Base-by-base conservation (phyloP, 2,113 vertebrate genomes). In the Malurus cyaneus region DNA sequence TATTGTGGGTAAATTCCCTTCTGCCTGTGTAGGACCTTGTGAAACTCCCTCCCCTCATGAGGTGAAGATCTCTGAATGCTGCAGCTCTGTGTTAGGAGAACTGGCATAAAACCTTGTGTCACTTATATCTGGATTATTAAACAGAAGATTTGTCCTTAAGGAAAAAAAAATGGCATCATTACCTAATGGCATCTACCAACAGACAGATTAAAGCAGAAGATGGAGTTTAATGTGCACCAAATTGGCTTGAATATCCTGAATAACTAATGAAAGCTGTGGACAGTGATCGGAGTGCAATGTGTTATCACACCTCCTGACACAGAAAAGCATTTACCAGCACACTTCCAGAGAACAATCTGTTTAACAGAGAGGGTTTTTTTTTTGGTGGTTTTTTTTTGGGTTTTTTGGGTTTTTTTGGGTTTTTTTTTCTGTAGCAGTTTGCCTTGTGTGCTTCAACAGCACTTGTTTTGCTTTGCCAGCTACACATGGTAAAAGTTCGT, bases 101-200 rank as follows among this genome's bases (percentile, higher is more conserved):
- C 0, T 44, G 10, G 13, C 31, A 24, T 2, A 32, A 25, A 31
- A 8, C 6, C 9, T 61, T 49, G 28, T n/a, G 5, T 24, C 78
- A 66, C 21, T 71, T 54, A n/a, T 6, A 72, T 42, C n/a, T 73
- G 23, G 20, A n/a, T 39, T 70, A 31, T 24, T 8, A 41, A 2
- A 4, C 8, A 72, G 7, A 57, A 56, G 11, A 39, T 67, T 42
- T 54, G 16, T 62, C 24, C 18, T 5, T 23, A 29, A 14, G 69
- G 18, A 9, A 17, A 16, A 46, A 32, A 69, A 46, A 64, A 9
- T 1, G 7, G 4, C 23, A 47, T 14, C 0, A 0, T 42, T 52
- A 34, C 20, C 29, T 25, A 76, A 34, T 1, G 8, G 18, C 23
- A 77, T 56, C 50, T 60, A 78, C 61, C 41, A 71, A 29, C 0